Percentiles rank a stretch among this genome's conserved stretches.
phyloP scores from a whole-genome alignment of 1,140 invertebrate species.

The Trichonephila inaurata region DNA sequence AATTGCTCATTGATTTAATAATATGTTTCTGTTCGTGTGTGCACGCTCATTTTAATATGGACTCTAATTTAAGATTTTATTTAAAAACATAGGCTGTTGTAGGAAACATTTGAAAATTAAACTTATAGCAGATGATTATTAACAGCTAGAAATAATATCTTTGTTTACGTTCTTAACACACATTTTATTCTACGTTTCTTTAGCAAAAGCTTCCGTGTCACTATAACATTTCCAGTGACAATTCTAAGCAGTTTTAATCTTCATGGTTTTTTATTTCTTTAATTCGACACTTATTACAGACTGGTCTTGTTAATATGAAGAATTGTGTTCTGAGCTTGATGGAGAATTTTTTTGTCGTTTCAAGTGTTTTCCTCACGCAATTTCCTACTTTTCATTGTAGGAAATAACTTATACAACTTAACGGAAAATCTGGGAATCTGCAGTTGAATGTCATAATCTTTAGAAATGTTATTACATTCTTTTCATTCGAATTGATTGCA shows the following conservation, averaged over 20 bases:
- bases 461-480: conserved; percentile 21
- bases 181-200: neutral
- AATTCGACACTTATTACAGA: conserved; percentile 30
- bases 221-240: neutral
- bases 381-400: neutral
- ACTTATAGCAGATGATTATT: no score
- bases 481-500: neutral
- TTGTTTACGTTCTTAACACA: neutral
- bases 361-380: conserved; percentile 12
- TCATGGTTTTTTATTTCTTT: conserved; percentile 18
- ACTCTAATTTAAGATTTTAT: no score
- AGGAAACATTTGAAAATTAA: no score
- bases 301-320: conserved; percentile 33
- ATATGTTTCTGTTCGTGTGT: no score
- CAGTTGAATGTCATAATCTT: neutral
- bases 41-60: no score
- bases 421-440: conserved; percentile 7
- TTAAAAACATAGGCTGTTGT: no score
- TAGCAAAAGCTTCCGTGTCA: neutral
- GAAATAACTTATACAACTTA: conserved; percentile 33
- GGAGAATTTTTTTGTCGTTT: neutral
- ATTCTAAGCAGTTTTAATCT: conserved; percentile 33
- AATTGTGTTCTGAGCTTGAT: neutral
- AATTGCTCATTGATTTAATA: no score
- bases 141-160: no score